Evolutionary conservation across 2,888 invertebrate genomes (phyloP).

Genomic region (Eristalis arbustorum): DNA sequence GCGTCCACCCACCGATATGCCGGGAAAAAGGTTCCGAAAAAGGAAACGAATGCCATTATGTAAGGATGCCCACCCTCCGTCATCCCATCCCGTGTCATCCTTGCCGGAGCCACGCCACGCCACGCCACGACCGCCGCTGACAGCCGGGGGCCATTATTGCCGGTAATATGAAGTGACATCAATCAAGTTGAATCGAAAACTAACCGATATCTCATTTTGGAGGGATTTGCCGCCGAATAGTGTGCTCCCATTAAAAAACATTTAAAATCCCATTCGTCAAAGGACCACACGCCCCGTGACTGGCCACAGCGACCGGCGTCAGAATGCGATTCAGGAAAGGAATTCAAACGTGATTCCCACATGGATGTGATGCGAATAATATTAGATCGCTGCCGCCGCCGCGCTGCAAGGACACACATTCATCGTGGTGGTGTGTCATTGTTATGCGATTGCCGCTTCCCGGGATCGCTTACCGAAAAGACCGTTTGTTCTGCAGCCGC

Average conservation of each 20-base stretch:
- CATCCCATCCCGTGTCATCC: conserved; percentile 13
- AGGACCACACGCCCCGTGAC: conserved; percentile 53
- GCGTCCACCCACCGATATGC: neutral
- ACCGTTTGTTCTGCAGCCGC: conserved; percentile 1
- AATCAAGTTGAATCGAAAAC: conserved; percentile 54
- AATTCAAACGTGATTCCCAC: conserved; percentile 53
- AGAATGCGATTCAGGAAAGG: conserved; percentile 13
- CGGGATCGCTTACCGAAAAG: conserved; percentile 50
- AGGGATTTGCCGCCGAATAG: conserved; percentile 62
- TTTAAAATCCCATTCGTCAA: conserved; percentile 68
- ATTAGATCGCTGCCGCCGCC: conserved; percentile 56
- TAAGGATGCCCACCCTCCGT: conserved; percentile 35
- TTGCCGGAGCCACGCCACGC: neutral
- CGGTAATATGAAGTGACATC: conserved; percentile 52
- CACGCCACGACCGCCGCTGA: too few species aligned
- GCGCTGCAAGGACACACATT: conserved; percentile 52
- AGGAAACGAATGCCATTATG: conserved; percentile 37
- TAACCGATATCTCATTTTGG: conserved; percentile 61
- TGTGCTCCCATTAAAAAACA: conserved; percentile 68
- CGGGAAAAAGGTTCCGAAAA: neutral
- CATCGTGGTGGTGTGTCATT: conserved; percentile 31
- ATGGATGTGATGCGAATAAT: conserved; percentile 66
- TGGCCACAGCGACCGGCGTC: neutral
- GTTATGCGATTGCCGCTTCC: conserved; percentile 55
- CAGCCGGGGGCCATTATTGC: conserved; percentile 19